These are phyloP conservation scores for Epistrophe grossulariae DNA, from an alignment of 2,888 invertebrate species.

Conservation along the genomic window DNA sequence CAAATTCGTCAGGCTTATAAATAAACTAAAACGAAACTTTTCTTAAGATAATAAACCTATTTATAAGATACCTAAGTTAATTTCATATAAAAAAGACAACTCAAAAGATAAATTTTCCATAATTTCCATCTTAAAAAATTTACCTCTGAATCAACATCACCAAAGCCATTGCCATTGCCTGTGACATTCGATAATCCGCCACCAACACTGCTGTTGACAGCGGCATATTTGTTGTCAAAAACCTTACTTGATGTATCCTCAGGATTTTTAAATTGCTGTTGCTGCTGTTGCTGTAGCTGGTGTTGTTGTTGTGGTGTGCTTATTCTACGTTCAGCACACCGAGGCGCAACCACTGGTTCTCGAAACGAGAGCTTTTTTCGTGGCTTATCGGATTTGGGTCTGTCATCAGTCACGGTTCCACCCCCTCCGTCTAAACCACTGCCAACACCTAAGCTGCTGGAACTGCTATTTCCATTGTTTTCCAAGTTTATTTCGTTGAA, in stretches of 20 bases:
- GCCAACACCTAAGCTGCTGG: constrained; percentile 80
- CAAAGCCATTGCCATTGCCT: constrained; percentile 45
- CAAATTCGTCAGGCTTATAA: not conserved
- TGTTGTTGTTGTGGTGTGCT: constrained; percentile 78
- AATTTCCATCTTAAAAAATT: constrained; percentile 11
- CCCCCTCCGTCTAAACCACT: constrained; percentile 30
- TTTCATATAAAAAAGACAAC: not conserved
- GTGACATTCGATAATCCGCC: constrained; percentile 28
- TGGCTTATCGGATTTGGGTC: constrained; percentile 85
- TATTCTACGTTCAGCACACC: constrained; percentile 77
- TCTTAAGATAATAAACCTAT: not conserved
- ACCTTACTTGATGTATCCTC: constrained; percentile 78
- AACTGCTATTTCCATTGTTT: constrained; percentile 78
- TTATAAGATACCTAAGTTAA: not conserved
- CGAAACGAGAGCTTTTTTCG: constrained; percentile 94
- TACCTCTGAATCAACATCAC: constrained; percentile 77
- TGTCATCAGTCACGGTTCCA: constrained; percentile 78
- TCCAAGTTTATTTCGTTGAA: constrained; percentile 79
- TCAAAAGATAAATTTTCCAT: not conserved
- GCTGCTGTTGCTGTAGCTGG: constrained; percentile 77
- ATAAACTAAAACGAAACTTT: not conserved
- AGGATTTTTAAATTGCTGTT: constrained; percentile 76
- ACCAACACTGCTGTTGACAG: constrained; percentile 23
- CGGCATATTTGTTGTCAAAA: constrained; percentile 77
- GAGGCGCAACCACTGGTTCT: constrained; percentile 86